These are phyloP conservation scores for Axea sp. DNA, from an alignment of 2,888 invertebrate genomes.

Conservation along the genomic window DNA sequence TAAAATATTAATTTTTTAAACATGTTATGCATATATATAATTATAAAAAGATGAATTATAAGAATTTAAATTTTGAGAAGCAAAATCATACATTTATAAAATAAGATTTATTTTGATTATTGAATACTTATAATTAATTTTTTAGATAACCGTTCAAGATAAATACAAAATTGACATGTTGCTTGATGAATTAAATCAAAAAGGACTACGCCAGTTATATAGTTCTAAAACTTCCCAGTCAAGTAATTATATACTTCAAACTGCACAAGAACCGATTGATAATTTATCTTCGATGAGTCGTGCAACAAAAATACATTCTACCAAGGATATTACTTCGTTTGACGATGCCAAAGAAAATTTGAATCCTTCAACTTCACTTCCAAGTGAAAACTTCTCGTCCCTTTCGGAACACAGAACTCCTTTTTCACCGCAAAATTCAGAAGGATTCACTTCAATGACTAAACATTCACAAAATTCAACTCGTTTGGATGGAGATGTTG, in stretches of 20 bases:
- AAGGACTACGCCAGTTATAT: not conserved
- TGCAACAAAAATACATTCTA: not conserved
- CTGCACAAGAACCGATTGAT: not conserved
- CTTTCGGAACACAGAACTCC: conserved; percentile 2
- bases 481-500: too few relatives aligned
- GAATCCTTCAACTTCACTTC: conserved; percentile 64
- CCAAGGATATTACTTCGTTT: not conserved
- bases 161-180: conserved; percentile 71
- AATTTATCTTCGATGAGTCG: not conserved
- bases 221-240: not conserved
- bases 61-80: not conserved
- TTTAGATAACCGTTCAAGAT: conserved; percentile 71
- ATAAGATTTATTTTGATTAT: conserved; percentile 2
- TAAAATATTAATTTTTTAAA: too few relatives aligned
- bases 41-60: too few relatives aligned
- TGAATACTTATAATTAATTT: too few relatives aligned
- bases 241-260: not conserved
- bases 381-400: conserved; percentile 19
- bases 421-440: conserved; percentile 21
- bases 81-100: not conserved
- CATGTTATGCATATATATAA: too few relatives aligned
- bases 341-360: conserved; percentile 72
- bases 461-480: too few relatives aligned
- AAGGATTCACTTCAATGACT: too few relatives aligned
- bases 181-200: conserved; percentile 49